Base-by-base conservation (phyloP, 2,888 invertebrate genomes). In the Pachymerium ferrugineum region DNA sequence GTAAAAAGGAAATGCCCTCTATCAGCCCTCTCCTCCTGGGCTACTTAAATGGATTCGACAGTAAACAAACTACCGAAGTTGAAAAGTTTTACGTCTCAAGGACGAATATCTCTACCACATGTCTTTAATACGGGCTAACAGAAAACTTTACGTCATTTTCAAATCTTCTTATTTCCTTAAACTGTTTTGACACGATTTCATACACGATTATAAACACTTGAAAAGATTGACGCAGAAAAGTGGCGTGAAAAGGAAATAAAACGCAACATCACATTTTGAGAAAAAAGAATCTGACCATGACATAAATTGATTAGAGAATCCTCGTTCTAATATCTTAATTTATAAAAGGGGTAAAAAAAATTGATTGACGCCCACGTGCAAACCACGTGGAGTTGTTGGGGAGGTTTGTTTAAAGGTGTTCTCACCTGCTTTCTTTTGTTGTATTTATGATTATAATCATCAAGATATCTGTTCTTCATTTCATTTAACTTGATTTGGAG, bases 401-500 rank as follows among this genome's bases (percentile, higher is more conserved):
- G 33, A 33, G 33, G 12, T 12, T 33, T 6, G 33, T 12, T 12
- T 33, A 33, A 33, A 33, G n/a, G n/a, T n/a, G n/a, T n/a, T 5
- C 78, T 74, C 75, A 80, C 79, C 80, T 79, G 78, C 77, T 82
- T 82, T 75, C n/a, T n/a, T n/a, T 83, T 79, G 76, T 83, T 83
- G 77, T 79, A 79, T 74, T 80, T 80, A 54, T 54, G 25, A 75
- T 79, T 80, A 70, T 25, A 30, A 42, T 76, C 77, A 16, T 83
- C 83, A 77, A 83, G 83, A 77, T 83, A 83, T 79, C 85, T 85
- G 81, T 88, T 88, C 81, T 91, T 90, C 81, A 96, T 87, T 77
- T 90, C 90, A 80, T 93, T 91, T 82, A 96, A 86, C 79, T 90
- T 86, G 79, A 89, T 88, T 76, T 33, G 12, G 33, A 33, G 6